Base-by-base conservation (phyloP, 2,888 invertebrate genomes). In the Leistus spinibarbis region DNA sequence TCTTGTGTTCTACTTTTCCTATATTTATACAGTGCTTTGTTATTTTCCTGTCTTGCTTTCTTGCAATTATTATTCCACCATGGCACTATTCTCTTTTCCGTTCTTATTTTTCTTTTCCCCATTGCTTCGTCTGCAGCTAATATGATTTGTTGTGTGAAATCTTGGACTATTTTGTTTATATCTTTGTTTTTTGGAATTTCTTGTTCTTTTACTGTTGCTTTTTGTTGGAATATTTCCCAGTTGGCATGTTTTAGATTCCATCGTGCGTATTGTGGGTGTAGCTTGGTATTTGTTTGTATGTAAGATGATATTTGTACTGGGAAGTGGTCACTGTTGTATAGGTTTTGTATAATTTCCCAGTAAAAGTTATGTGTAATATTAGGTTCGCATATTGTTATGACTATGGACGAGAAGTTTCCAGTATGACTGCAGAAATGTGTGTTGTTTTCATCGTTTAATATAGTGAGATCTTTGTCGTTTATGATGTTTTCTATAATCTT, bases 11-110 rank as follows among this genome's bases (percentile, higher is more conserved):
- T 54, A 24, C 24, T 23, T 64, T 53, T 76, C n/a, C 71, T 77
- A 19, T 76, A 76, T 70, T 54, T 65, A 53, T 77, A 76, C 23
- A 77, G 66, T 24, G 77, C 77, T 22, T 4, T 70, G 76, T 78
- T 77, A 22, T 66, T 67, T 9, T 73, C 64, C 62, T 64, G 67
- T 13, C 69, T 57, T 53, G 76, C 67, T 24, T 56, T 69, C 24
- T 70, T 13, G 65, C 77, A 76, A 23, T 68, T 69, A 2, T 73
- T 62, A 62, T 78, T 77, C 76, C 77, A 78, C 78, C 78, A 77
- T 19, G 78, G 76, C 2, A 76, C 72, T 62, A 24, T 23, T 13
- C 5, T 17, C 27, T 65, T 27, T n/a, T 20, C 27, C 24, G 3
- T 23, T 24, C n/a, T 22, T n/a, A 24, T 16, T 65, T 23, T 23